Base-by-base conservation (phyloP, 1,140 invertebrate genomes). In the Apis florea region DNA sequence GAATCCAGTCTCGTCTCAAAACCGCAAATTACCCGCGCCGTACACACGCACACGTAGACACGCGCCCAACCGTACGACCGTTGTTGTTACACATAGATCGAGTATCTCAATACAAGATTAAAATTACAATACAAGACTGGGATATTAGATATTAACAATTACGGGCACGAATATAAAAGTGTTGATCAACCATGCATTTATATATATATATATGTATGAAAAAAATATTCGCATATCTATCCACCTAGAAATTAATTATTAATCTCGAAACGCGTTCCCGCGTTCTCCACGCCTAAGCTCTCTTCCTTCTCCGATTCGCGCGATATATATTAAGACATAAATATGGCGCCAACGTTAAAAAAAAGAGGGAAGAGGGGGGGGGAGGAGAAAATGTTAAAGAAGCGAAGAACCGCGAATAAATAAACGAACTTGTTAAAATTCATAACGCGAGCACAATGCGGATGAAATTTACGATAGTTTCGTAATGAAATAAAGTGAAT, bases 121-220 rank as follows among this genome's bases (percentile, higher is more conserved):
- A 85, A 40, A 40, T 40, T 40, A 40, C 31, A 40, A 40, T 40
- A 40, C 31, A 40, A 40, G 4, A 40, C 31, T 6, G 6, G 6
- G 31, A 40, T 40, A 40, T 86, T 85, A 86, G 79, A 85, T 85
- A 82, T 85, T 69, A 86, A 86, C 79, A 85, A 86, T 86, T 83
- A 85, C 70, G 26, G 70, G 63, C 84, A 68, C 81, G 83, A 82
- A 73, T 68, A 79, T 85, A 76, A 59, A 64, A 54, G 71, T 61
- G 71, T 67, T 75, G 77, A 47, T 73, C 47, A 63, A 26, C 13
- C 49, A 61, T 26, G 19, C 19, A 26, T 17, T 47, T 40, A 40
- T 40, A 40, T 40, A 40, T 40, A 40, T 40, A 40, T 40, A 40
- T 40, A 40, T 40, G 6, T 40, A 40, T 40, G 4, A 17, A n/a